Percentiles rank a stretch among this genome's conserved stretches.
Conservation (phyloP, 2,113 vertebrate genomes). For the Tragelaphus strepsiceros region DNA sequence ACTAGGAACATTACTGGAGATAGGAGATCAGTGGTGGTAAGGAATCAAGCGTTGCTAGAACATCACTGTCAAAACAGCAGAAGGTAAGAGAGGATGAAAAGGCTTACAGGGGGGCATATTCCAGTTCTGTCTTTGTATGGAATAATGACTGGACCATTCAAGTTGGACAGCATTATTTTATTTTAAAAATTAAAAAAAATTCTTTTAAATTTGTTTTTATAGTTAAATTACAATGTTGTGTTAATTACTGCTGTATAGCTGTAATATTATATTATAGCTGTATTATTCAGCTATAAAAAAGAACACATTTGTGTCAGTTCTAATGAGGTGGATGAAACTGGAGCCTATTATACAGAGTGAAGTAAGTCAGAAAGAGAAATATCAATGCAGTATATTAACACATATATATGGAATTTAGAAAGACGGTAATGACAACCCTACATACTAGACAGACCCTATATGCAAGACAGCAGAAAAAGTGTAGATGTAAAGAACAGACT, state of each 20-base stretch:
- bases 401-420: not conserved
- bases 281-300: not conserved
- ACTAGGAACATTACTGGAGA: not conserved
- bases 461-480: not conserved
- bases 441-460: not conserved
- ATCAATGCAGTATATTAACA: not conserved
- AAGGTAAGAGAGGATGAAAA: not conserved
- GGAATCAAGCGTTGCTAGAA: not conserved
- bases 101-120: not conserved
- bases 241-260: not conserved
- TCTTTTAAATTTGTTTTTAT: not conserved
- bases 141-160: not conserved
- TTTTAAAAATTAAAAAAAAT: not conserved
- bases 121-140: not conserved
- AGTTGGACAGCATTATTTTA: not conserved
- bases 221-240: not conserved
- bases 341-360: not conserved
- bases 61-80: not conserved
- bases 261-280: not conserved
- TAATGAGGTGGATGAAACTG: not conserved
- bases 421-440: not conserved
- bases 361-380: not conserved
- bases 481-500: not conserved
- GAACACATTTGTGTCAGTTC: not conserved
- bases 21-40: not conserved